phyloP scores from a whole-genome alignment of 1,140 invertebrate genomes.

The Zelostemma sp. region DNA sequence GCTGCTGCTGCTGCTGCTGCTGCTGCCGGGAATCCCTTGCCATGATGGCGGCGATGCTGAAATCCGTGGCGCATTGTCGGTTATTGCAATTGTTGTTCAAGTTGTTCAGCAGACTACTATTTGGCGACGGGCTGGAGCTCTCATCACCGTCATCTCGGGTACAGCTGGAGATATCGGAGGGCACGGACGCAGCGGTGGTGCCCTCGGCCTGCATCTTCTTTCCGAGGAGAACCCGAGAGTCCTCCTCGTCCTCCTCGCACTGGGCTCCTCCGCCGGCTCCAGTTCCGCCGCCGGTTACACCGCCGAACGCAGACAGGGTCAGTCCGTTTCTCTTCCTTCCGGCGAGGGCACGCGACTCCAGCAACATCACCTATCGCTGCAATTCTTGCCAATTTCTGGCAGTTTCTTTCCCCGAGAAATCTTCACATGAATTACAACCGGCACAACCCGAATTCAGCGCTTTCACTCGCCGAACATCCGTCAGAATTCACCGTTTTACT shows the following conservation, averaged over 20 bases:
- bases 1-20: conserved; percentile 52
- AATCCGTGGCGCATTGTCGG: conserved; percentile 85
- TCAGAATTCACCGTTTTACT: too few relatives aligned
- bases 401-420: not conserved
- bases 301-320: conserved; percentile 68
- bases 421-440: conserved; percentile 2
- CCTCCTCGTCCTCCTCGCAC: conserved; percentile 70
- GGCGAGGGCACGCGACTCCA: conserved; percentile 69
- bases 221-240: conserved; percentile 71
- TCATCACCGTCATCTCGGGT: conserved; percentile 58
- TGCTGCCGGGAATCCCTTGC: conserved; percentile 77
- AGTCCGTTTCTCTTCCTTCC: conserved; percentile 70
- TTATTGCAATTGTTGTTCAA: conserved; percentile 66
- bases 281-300: conserved; percentile 59
- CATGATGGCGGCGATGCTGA: conserved; percentile 95
- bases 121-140: conserved; percentile 64
- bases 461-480: too few relatives aligned
- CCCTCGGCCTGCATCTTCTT: conserved; percentile 69
- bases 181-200: conserved; percentile 61
- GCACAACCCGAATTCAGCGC: not conserved
- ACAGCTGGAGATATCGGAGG: conserved; percentile 51
- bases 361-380: conserved; percentile 66
- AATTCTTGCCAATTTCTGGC: not conserved
- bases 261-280: conserved; percentile 60
- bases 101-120: conserved; percentile 62